These are phyloP conservation scores for Halesus radiatus DNA, from an alignment of 1,140 invertebrate genomes.

Conservation along the genomic window DNA sequence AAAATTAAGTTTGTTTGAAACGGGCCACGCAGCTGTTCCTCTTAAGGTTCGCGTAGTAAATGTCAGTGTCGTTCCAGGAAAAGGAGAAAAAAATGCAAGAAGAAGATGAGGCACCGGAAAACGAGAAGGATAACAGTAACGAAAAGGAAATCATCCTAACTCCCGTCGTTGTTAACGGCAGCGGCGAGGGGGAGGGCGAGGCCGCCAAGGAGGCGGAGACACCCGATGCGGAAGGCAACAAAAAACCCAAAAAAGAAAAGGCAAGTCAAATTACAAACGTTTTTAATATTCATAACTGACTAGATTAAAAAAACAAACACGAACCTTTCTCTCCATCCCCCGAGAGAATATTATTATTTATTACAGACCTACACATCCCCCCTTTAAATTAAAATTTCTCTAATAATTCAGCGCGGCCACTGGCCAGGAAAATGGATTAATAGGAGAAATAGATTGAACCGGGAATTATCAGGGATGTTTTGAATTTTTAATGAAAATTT, in stretches of 20 bases:
- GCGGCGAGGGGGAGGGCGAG: constrained; percentile 65
- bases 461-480: no score
- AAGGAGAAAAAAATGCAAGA: constrained; percentile 74
- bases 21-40: no score
- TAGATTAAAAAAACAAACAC: not conserved
- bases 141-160: constrained; percentile 72
- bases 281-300: not conserved
- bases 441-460: no score
- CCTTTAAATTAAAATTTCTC: no score
- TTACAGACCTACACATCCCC: no score
- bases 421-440: no score
- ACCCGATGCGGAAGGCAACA: constrained; percentile 76
- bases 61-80: constrained; percentile 64
- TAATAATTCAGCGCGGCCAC: no score
- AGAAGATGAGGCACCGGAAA: constrained; percentile 76
- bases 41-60: no score
- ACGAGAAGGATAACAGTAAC: constrained; percentile 76
- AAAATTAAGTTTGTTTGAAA: no score
- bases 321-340: not conserved
- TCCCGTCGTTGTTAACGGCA: constrained; percentile 60
- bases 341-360: no score
- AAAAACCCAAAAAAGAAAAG: constrained; percentile 86
- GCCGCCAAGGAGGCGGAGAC: constrained; percentile 69
- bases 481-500: no score
- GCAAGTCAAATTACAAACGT: constrained; percentile 60